A percentile compares a stretch with the other conserved stretches of the same genome.
Evolutionary conservation across 2,888 invertebrate genomes (phyloP).

Genomic region (Strigamia maritima): DNA sequence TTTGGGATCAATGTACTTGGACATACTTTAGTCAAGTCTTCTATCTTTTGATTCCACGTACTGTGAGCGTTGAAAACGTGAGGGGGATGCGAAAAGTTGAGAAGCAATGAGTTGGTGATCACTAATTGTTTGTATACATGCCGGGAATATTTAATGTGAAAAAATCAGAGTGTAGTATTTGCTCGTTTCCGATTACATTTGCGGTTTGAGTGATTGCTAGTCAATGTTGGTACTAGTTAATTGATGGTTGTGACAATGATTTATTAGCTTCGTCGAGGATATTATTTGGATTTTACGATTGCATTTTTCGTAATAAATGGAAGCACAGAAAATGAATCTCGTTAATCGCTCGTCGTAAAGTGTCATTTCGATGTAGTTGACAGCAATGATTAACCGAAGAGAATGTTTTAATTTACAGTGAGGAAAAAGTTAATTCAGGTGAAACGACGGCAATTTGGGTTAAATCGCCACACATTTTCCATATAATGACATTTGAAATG

Average conservation of each 20-base stretch:
- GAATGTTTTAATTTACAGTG: slow-evolving; percentile 18
- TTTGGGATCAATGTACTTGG: no score
- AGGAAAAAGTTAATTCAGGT: slow-evolving; percentile 30
- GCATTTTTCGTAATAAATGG: not conserved
- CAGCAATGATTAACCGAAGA: slow-evolving; percentile 12
- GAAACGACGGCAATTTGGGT: slow-evolving; percentile 19
- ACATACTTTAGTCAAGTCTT: no score
- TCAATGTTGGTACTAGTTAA: not conserved
- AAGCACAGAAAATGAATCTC: not conserved
- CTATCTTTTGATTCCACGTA: no score
- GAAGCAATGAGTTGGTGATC: no score
- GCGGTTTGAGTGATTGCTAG: not conserved
- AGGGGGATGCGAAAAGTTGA: no score
- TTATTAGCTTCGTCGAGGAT: not conserved
- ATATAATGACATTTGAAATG: not conserved
- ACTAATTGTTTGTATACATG: no score
- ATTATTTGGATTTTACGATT: not conserved
- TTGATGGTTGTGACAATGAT: not conserved
- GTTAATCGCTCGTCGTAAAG: not conserved
- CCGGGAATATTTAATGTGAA: no score
- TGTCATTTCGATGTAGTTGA: slow-evolving; percentile 15
- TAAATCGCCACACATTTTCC: slow-evolving; percentile 12
- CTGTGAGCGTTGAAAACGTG: no score
- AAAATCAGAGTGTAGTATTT: no score
- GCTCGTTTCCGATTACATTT: not conserved